Conservation (phyloP, 2,113 vertebrate species). For the Melozone crissalis region DNA sequence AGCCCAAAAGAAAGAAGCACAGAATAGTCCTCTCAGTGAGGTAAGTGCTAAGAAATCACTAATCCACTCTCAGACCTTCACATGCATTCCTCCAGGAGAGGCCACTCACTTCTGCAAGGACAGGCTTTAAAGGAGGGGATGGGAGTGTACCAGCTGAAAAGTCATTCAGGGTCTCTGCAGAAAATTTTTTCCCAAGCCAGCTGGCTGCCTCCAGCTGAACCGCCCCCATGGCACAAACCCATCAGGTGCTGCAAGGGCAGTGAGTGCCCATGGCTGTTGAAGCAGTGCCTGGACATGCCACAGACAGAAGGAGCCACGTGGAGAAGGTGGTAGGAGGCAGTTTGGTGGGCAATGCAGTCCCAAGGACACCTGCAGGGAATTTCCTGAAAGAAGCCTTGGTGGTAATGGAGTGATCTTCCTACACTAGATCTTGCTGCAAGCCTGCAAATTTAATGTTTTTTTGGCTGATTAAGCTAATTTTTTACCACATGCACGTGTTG, state of each 20-base stretch:
- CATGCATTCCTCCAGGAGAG: accelerated
- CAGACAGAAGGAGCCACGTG: background rate
- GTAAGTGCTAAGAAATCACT: background rate
- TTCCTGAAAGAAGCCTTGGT: background rate
- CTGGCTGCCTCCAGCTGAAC: background rate
- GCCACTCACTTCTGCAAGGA: background rate
- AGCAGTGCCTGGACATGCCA: accelerated
- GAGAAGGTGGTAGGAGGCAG: background rate
- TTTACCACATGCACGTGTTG: accelerated
- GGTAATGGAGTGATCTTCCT: background rate
- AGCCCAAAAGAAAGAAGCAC: background rate
- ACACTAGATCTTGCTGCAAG: background rate
- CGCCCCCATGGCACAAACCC: background rate
- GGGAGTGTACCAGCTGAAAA: background rate
- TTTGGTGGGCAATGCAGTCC: background rate
- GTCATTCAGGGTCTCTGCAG: background rate
- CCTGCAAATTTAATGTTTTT: background rate
- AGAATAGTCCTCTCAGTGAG: background rate
- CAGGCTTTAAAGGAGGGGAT: background rate
- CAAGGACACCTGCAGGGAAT: background rate
- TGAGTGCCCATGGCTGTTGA: background rate
- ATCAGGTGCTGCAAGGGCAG: background rate
- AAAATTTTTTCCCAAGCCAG: background rate
- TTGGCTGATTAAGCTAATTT: background rate
- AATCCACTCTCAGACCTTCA: background rate